Conservation (phyloP, 2,797 vertebrate genomes). For the Chiroxiphia lanceolata region DNA sequence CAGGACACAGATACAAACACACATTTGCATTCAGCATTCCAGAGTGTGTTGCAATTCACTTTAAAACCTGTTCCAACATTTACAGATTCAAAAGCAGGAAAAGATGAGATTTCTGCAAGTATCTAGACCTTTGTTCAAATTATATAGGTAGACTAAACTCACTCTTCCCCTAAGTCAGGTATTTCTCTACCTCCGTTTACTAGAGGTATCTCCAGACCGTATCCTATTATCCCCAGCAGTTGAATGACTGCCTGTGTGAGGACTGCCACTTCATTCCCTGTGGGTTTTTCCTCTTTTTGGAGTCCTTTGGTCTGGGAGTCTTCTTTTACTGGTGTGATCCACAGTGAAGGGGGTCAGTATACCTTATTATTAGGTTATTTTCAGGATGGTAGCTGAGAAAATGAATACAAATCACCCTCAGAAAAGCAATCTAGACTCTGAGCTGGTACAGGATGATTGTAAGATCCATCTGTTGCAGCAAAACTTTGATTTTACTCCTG, state of each 20-base stretch:
- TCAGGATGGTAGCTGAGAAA: background rate
- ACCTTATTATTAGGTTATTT: background rate
- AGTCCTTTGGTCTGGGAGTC: background rate
- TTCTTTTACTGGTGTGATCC: background rate
- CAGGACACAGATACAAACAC: too few relatives aligned
- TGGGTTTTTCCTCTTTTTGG: background rate
- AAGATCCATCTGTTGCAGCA: background rate
- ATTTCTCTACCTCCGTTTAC: background rate
- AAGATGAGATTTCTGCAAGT: background rate
- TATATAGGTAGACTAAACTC: background rate
- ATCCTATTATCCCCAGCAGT: rapidly evolving
- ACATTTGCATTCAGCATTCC: background rate
- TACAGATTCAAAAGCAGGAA: background rate
- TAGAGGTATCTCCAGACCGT: background rate
- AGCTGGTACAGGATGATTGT: background rate
- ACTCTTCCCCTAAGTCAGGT: background rate
- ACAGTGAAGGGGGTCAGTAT: rapidly evolving
- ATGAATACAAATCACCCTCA: background rate
- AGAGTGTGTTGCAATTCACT: background rate
- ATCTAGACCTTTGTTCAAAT: background rate
- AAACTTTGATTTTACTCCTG: background rate
- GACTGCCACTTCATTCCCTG: background rate
- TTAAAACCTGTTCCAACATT: background rate
- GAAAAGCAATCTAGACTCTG: background rate
- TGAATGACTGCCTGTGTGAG: background rate